Percentiles rank a stretch among this genome's conserved stretches.
Evolutionary conservation across 37 sponge, comb jelly and placozoan species (phyloP).

Genomic region (Haliclona indistincta): DNA sequence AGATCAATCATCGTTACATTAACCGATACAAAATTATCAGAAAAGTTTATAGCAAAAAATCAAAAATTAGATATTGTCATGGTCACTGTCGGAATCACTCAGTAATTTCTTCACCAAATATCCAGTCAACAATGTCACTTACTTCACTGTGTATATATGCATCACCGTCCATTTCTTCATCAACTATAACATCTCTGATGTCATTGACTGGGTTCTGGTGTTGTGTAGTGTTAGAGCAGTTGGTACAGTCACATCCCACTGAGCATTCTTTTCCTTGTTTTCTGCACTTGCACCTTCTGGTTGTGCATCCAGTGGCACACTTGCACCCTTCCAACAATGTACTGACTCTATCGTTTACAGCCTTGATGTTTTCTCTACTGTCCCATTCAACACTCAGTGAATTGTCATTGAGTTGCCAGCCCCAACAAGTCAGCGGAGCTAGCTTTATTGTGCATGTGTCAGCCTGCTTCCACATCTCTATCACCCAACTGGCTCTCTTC

Average conservation of each 20-base stretch:
- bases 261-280: neutral
- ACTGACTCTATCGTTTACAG: neutral
- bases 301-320: conserved; percentile 17
- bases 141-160: too few relatives aligned
- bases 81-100: too few relatives aligned
- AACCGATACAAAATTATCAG: too few relatives aligned
- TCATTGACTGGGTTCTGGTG: too few relatives aligned
- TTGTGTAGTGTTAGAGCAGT: too few relatives aligned
- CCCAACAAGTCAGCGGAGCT: neutral
- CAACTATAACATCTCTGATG: too few relatives aligned
- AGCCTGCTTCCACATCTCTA: neutral
- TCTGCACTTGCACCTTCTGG: conserved; percentile 14
- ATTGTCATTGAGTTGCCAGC: neutral
- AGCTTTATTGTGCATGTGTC: neutral
- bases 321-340: conserved; percentile 14
- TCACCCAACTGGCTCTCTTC: conserved; percentile 7
- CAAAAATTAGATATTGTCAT: too few relatives aligned
- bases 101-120: too few relatives aligned
- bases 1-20: too few relatives aligned
- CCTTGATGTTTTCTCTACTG: neutral
- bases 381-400: conserved; percentile 22
- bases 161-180: too few relatives aligned
- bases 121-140: too few relatives aligned
- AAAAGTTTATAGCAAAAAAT: too few relatives aligned
- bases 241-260: conserved; percentile 27